Base-by-base conservation (phyloP, 35 echinoderm and acorn worm genomes). In the Apostichopus japonicus region DNA sequence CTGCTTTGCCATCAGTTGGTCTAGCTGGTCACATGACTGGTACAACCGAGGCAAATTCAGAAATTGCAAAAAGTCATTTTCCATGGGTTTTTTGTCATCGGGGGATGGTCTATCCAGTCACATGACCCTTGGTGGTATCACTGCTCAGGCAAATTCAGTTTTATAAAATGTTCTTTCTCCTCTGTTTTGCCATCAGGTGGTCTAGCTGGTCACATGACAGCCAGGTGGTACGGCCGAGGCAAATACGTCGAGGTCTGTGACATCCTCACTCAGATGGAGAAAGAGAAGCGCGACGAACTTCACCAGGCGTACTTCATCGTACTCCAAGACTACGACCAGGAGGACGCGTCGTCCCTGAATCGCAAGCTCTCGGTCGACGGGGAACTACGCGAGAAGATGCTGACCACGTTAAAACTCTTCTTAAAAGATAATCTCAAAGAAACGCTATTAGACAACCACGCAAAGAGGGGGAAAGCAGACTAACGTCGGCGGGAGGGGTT, bases 391-490 rank as follows among this genome's bases (percentile, higher is more conserved):
- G 95, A 92, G 65, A 88, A 86, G 76, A 93, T 98, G 90, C 77
- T 94, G 56, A 87, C 90, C 55, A 93, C 72, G 19, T 79, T 94
- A 22, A 98, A 93, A 83, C 54, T 80, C 27, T 98, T 92, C 54
- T 23, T 98, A 71, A 94, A 81, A 33, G 95, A 96, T 24, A 92
- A 25, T 33, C 55, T 98, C 63, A 98, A 98, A 77, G 78, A 91
- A 77, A 78, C 55, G 24, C 24, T 98, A 1, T 15, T 87, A 58
- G 95, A 94, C 54, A 91, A 94, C 55, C 80, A 95, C 54, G 77
- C 92, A 65, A 90, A 94, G 55, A 77, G 96, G 7, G 96, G 96
- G 10, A 98, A 98, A 92, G 96, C 96, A 13, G 96, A 98, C 58
- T 98, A 94, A 90, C 78, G 57, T 61, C 6, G 5, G 3, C 33